Base-by-base conservation (phyloP, 2,797 vertebrate species). In the Phoebastria nigripes region DNA sequence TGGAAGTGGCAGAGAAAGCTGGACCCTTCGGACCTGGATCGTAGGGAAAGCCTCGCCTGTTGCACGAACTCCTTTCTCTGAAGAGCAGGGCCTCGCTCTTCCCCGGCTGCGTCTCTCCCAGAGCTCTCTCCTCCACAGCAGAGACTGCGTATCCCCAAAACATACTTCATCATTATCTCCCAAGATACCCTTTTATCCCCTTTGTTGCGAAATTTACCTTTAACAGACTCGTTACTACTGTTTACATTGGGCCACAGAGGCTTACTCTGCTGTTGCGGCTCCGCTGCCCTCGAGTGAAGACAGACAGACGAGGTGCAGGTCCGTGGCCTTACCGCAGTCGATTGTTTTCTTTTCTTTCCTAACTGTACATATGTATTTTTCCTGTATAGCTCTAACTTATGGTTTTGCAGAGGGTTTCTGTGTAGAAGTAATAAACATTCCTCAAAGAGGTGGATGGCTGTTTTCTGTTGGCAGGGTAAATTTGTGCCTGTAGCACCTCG, bases 1-100 rank as follows among this genome's bases (percentile, higher is more conserved):
- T 99, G 96, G 99, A 99, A 96, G 97, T 99, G 10, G 99, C 99
- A 86, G 99, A 99, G 95, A 99, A 99, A 96, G 99, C 99, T 1
- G 99, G 99, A 37, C 99, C 99, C 73, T 99, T 99, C 8, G 99
- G 99, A 96, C 98, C 99, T 11, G 99, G 99, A 46, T 99, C 99
- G 12, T 99, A 98, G 87, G 42, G 15, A 17, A 52, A n/a, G 3
- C 13, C 4, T 19, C 1, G 0, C 55, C 16, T 10, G 8, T 15
- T 35, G 31, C 16, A 5, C 1, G 0, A 44, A 46, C 41, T 47
- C 7, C 16, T 62, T 69, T 3, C 0, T 12, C 46, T 15, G 5
- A 35, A 55, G 47, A 59, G 17, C 2, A 1, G 17, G 29, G 51
- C 31, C n/a, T 42, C 18, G 42, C 47, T 76, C 41, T 66, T 44